Evolutionary conservation across 2,888 invertebrate species (phyloP).

Genomic region (Timandra comae): DNA sequence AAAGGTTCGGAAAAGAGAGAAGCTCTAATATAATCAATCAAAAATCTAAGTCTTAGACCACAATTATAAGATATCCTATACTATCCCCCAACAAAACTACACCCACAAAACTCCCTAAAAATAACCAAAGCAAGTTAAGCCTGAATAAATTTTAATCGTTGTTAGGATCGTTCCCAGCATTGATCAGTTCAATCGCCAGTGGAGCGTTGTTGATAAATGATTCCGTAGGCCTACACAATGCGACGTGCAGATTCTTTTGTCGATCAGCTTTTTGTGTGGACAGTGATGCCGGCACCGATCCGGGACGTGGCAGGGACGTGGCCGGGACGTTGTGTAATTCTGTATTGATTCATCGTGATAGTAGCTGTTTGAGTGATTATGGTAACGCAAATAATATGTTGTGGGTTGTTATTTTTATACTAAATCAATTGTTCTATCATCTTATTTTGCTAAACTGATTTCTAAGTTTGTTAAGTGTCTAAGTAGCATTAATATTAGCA

Average conservation of each 20-base stretch:
- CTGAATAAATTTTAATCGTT: constrained; percentile 58
- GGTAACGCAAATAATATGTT: no score
- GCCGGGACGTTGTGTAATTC: constrained; percentile 33
- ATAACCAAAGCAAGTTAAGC: constrained; percentile 9
- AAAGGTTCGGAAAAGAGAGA: no score
- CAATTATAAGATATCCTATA: no score
- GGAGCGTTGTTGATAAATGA: constrained; percentile 73
- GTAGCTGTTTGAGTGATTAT: constrained; percentile 2
- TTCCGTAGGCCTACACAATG: constrained; percentile 54
- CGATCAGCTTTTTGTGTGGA: constrained; percentile 67
- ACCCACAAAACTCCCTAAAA: no score
- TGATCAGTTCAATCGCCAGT: constrained; percentile 58
- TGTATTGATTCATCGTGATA: constrained; percentile 29
- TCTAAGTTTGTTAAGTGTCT: no score
- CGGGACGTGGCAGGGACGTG: constrained; percentile 22
- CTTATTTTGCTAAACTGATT: no score
- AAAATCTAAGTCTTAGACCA: no score
- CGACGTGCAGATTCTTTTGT: constrained; percentile 73
- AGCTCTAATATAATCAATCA: no score
- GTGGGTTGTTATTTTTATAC: no score
- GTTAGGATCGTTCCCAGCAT: constrained; percentile 39
- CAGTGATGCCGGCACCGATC: constrained; percentile 47
- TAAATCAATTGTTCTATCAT: no score
- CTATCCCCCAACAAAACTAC: no score
- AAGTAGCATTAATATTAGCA: no score